These are phyloP conservation scores for Poecilobothrus nobilitatus DNA, from an alignment of 2,888 invertebrate genomes.

Conservation along the genomic window DNA sequence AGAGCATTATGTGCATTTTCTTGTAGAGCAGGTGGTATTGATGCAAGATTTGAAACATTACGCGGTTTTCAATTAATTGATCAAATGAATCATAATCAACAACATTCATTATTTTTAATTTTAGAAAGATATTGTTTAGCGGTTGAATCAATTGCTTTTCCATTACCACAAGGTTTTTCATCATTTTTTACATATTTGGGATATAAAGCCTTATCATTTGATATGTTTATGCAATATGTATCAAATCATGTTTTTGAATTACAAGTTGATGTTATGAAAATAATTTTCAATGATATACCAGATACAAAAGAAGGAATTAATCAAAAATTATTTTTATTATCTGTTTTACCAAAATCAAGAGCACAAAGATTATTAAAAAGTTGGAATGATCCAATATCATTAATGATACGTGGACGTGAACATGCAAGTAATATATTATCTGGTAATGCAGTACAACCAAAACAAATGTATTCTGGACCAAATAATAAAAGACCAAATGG, in stretches of 20 bases:
- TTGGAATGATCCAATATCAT: conserved; percentile 68
- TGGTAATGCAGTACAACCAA: conserved; percentile 50
- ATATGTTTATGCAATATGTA: conserved; percentile 75
- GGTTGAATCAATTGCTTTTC: conserved; percentile 70
- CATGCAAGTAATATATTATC: conserved; percentile 73
- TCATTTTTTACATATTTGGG: conserved; percentile 84
- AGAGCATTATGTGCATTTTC: conserved; percentile 67
- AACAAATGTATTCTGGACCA: not conserved
- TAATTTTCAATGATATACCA: conserved; percentile 61
- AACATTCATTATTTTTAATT: conserved; percentile 64
- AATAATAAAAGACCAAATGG: conserved; percentile 6
- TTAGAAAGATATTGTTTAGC: conserved; percentile 76
- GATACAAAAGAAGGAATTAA: conserved; percentile 51
- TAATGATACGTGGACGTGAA: conserved; percentile 69
- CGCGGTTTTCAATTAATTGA: conserved; percentile 73
- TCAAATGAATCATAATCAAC: conserved; percentile 60
- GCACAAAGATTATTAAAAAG: conserved; percentile 68
- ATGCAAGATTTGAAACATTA: conserved; percentile 59
- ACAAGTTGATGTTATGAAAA: conserved; percentile 80
- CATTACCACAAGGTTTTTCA: conserved; percentile 76
- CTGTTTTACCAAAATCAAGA: conserved; percentile 65
- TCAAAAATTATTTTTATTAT: conserved; percentile 64
- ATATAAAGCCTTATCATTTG: conserved; percentile 65
- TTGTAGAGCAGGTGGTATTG: conserved; percentile 58
- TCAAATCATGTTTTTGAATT: conserved; percentile 75